Base-by-base conservation (phyloP, 2,113 vertebrate genomes). In the Lonchura striata region DNA sequence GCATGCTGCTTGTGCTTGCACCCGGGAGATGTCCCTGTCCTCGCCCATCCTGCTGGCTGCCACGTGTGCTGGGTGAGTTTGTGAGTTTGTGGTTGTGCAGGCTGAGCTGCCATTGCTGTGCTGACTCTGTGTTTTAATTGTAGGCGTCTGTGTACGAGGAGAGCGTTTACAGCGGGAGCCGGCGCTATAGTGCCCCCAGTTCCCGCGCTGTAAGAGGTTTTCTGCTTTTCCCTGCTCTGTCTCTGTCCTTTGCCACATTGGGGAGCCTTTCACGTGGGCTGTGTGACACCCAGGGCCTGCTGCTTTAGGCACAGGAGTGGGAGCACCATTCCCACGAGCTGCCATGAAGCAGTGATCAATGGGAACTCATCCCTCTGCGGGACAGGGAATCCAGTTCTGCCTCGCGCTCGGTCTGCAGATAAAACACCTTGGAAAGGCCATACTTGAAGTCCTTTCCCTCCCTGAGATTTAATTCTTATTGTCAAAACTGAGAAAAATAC, bases 141-240 rank as follows among this genome's bases (percentile, higher is more conserved):
- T 96, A 99, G 99, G 98, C 94, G 1, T 98, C 98, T 35, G 66
- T 98, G 63, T 98, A 97, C n/a, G 98, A 98, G 28, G 98, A 98
- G 65, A 92, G 98, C 79, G 41, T 98, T 69, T 96, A 97, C 88
- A 88, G 96, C 6, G 96, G 97, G 75, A 98, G 98, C 18, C 97
- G 97, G 17, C 94, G 98, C 71, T 96, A 96, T 95, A 85, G 97
- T 46, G 94, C 96, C 92, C 96, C 97, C 83, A 95, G 95, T 88
- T 98, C 98, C 70, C 97, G 89, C 3, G 97, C 98, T 96, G 98
- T 99, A 98, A 99, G 99, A 95, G 53, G 15, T 80, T 94, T 93
- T 80, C 85, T 82, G 37, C 68, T 20, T 86, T 78, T 90, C 68
- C 88, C 72, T 42, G 23, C 70, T 76, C 47, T 65, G 52, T 61